Evolutionary conservation across 2,797 vertebrate genomes (phyloP), one percentile per base, ranked within the genome.

Genomic region (Clarias fuscus): DNA sequence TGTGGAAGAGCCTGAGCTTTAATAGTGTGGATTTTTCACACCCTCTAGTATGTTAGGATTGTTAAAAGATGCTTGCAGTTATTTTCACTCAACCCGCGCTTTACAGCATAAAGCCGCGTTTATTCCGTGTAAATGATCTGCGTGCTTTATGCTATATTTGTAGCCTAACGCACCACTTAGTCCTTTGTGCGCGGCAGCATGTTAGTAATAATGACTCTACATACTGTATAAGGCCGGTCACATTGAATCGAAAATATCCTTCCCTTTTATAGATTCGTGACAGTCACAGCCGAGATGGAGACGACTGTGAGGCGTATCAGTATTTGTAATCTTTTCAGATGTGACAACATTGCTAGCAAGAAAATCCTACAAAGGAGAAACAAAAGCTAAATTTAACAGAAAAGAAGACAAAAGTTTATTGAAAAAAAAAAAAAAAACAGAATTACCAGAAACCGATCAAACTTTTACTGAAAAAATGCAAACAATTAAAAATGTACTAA

Each of bases 141-240:
- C 7, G 61, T 78, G 73, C 30, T 59, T 68, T 53, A 68, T 56
- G 48, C 73, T 68, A n/a, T 78, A 70, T 85, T 78, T 65, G 71
- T 62, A 84, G 59, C 61, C 71, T 76, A 33, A 76, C 43, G 40
- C 71, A 65, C 59, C 71, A 53, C 70, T 75, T 61, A 22, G 40
- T 37, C 43, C 48, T 78, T 56, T 76, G 71, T 77, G 43, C 43
- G 20, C 40, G 37, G 72, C 73, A 53, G 73, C 67, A 80, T 72
- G 65, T 33, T 62, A 22, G 65, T 37, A 48, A 64, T 80, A 79
- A 72, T 73, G 62, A 27, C 30, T n/a, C 59, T 37, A 81, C 58
- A 65, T 73, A 56, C 53, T 56, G 53, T 56, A 62, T 27, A 72
- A 67, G 17, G 4, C 22, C 61, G 27, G 62, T 79, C 77, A 61